These are phyloP conservation scores for Melanophora roralis DNA, from an alignment of 2,888 invertebrate genomes.

Conservation along the genomic window DNA sequence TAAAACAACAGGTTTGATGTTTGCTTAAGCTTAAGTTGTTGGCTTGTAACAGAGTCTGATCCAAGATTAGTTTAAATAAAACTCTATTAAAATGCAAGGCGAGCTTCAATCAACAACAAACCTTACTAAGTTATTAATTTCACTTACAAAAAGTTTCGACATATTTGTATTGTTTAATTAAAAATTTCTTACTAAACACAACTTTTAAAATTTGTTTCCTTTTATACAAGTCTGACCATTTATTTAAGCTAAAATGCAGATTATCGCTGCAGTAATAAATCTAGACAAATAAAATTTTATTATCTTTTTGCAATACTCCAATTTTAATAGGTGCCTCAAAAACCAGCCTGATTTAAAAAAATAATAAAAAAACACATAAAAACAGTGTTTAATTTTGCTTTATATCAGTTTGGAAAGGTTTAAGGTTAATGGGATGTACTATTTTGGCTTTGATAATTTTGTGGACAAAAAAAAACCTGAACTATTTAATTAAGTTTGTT, in stretches of 20 bases:
- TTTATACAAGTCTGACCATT: slow-evolving; percentile 1
- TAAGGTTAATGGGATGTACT: background rate
- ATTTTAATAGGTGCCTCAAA: background rate
- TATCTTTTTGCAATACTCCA: background rate
- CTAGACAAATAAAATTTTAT: background rate
- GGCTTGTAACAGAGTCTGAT: too few relatives aligned
- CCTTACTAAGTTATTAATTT: too few relatives aligned
- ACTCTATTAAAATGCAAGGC: too few relatives aligned
- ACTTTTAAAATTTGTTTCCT: background rate
- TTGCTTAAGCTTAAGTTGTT: too few relatives aligned
- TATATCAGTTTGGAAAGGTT: background rate
- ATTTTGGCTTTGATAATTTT: background rate
- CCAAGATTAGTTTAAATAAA: too few relatives aligned
- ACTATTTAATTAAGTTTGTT: too few relatives aligned
- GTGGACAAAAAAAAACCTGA: background rate
- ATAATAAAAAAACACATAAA: background rate
- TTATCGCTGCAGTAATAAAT: background rate
- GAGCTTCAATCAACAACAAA: too few relatives aligned
- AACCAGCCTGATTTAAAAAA: background rate
- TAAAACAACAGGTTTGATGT: too few relatives aligned
- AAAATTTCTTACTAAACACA: background rate
- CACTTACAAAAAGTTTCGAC: slow-evolving; percentile 67
- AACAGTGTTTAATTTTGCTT: background rate
- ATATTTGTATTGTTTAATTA: slow-evolving; percentile 19
- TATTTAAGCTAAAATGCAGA: background rate